Conservation (phyloP, 2,888 invertebrate genomes). For the Chamaedrilus cognettii region DNA sequence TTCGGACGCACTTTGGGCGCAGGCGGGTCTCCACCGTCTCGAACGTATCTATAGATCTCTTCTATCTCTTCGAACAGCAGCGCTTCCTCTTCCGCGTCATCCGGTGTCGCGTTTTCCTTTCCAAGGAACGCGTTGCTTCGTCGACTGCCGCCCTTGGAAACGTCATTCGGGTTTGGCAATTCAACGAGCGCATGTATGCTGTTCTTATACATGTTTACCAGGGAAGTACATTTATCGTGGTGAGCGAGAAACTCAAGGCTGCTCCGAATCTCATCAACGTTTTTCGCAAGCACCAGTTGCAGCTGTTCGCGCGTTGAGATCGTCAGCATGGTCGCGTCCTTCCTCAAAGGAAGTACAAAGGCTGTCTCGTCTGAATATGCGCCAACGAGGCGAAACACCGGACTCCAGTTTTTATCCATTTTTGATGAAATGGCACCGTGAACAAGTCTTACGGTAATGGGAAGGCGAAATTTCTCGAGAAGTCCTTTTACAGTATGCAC, state of each 20-base stretch:
- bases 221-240: constrained; percentile 47
- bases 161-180: constrained; percentile 41
- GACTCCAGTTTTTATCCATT: constrained; percentile 50
- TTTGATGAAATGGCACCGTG: constrained; percentile 82
- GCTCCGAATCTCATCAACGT: constrained; percentile 56
- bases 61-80: constrained; percentile 79
- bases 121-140: not conserved
- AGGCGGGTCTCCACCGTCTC: constrained; percentile 88
- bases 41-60: constrained; percentile 93
- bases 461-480: constrained; percentile 80
- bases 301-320: constrained; percentile 84
- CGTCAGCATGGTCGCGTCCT: constrained; percentile 68
- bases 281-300: constrained; percentile 68
- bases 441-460: constrained; percentile 87
- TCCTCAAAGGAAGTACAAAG: constrained; percentile 52
- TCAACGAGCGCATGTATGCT: constrained; percentile 53
- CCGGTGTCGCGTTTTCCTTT: not conserved
- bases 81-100: constrained; percentile 71
- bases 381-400: constrained; percentile 52
- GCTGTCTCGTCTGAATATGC: constrained; percentile 55
- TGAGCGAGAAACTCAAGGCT: constrained; percentile 42
- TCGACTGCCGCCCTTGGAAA: constrained; percentile 6
- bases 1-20: constrained; percentile 41
- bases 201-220: constrained; percentile 55
- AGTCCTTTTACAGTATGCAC: constrained; percentile 90